phyloP scores from a whole-genome alignment of 1,140 invertebrate species.

The Asobara japonica region DNA sequence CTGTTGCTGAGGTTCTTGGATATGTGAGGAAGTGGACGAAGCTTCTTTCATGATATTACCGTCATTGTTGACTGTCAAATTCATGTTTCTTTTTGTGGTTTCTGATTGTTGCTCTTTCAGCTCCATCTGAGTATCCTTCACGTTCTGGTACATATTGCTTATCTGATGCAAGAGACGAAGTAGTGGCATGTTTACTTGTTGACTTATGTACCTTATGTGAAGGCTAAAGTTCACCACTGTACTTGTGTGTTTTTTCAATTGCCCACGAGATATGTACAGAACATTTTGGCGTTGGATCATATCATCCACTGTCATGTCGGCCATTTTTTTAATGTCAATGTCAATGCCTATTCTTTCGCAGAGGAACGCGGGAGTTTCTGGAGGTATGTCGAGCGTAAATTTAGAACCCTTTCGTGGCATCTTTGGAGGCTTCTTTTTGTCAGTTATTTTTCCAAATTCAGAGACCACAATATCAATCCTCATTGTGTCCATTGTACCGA shows the following conservation, averaged over 20 bases:
- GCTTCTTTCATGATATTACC: constrained; percentile 62
- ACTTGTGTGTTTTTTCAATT: constrained; percentile 89
- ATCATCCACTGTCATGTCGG: constrained; percentile 89
- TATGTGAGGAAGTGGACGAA: constrained; percentile 73
- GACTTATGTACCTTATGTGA: constrained; percentile 86
- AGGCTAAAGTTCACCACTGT: constrained; percentile 89
- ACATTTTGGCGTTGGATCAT: constrained; percentile 83
- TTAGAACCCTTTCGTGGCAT: constrained; percentile 58
- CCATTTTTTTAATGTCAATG: constrained; percentile 87
- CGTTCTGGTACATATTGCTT: constrained; percentile 97
- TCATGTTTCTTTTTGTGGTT: constrained; percentile 63
- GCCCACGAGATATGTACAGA: constrained; percentile 84
- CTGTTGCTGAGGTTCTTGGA: constrained; percentile 73
- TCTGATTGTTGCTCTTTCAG: constrained; percentile 77
- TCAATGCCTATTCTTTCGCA: constrained; percentile 92
- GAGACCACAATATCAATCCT: constrained; percentile 94
- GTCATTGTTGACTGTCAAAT: constrained; percentile 56
- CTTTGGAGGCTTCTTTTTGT: constrained; percentile 63
- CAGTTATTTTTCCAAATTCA: constrained; percentile 74
- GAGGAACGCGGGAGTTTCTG: constrained; percentile 88
- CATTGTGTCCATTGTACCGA: constrained; percentile 85
- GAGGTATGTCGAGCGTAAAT: constrained; percentile 72
- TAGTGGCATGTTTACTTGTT: constrained; percentile 96
- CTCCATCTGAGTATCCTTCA: constrained; percentile 92
- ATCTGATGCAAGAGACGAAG: constrained; percentile 94